phyloP scores from a whole-genome alignment of 2,888 invertebrate genomes.

The Thymelicus acteon region DNA sequence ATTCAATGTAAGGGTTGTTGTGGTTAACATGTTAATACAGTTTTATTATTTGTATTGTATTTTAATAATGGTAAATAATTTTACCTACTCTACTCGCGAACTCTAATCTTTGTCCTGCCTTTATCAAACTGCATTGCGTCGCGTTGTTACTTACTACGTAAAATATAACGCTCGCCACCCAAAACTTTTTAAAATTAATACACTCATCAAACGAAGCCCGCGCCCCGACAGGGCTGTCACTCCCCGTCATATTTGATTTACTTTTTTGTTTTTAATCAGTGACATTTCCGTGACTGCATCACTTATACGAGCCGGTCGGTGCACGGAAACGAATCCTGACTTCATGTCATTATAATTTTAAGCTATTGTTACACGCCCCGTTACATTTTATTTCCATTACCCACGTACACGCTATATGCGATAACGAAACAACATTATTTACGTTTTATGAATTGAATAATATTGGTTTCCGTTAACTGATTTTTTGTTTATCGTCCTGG shows the following conservation, averaged over 20 bases:
- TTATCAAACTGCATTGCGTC: background rate
- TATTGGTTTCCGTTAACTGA: conserved; percentile 49
- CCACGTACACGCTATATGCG: conserved; percentile 50
- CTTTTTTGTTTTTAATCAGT: conserved; percentile 63
- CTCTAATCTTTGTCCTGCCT: background rate
- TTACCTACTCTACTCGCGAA: background rate
- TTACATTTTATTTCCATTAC: conserved; percentile 54
- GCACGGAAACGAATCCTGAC: conserved; percentile 53
- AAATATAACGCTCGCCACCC: conserved; percentile 9
- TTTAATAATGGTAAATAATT: too few species aligned
- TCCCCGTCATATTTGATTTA: conserved; percentile 44
- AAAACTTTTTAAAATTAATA: conserved; percentile 30
- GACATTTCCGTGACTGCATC: conserved; percentile 69
- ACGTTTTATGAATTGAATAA: conserved; percentile 50
- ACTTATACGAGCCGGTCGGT: conserved; percentile 52
- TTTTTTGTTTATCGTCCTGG: conserved; percentile 48
- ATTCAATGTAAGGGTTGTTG: too few species aligned
- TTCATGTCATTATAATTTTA: conserved; percentile 52
- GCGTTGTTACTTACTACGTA: background rate
- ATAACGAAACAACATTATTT: conserved; percentile 49
- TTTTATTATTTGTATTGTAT: too few species aligned
- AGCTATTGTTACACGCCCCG: conserved; percentile 50
- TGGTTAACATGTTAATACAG: too few species aligned
- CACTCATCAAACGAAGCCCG: conserved; percentile 31
- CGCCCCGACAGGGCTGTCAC: conserved; percentile 30